Conservation (phyloP, 2,113 vertebrate genomes). For the Proterorhinus semilunaris region DNA sequence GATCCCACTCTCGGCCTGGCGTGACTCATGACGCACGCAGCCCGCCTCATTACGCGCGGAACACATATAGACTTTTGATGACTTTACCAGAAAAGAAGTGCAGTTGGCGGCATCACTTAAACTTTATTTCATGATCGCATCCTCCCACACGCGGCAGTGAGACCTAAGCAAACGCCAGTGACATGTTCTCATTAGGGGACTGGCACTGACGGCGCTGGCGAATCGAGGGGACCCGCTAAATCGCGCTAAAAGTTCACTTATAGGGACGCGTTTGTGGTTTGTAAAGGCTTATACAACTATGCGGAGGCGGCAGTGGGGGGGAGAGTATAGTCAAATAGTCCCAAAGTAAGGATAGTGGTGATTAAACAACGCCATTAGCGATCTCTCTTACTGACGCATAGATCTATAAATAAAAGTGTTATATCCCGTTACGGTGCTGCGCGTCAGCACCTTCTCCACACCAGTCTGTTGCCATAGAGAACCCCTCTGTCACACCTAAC, state of each 20-base stretch:
- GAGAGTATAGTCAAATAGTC: no score
- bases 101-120: not conserved
- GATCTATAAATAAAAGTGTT: no score
- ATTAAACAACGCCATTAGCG: no score
- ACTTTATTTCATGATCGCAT: not conserved
- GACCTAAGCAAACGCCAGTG: not conserved
- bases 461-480: no score
- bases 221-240: not conserved
- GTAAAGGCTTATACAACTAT: not conserved
- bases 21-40: not conserved
- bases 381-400: no score
- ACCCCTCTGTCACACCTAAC: not conserved
- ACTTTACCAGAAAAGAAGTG: not conserved
- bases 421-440: no score
- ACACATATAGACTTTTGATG: not conserved
- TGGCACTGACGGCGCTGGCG: not conserved
- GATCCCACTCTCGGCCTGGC: not conserved
- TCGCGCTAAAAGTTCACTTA: not conserved
- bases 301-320: not conserved
- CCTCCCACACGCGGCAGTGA: not conserved
- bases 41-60: not conserved
- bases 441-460: not conserved
- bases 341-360: no score
- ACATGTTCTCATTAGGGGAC: not conserved
- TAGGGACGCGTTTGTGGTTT: not conserved